Evolutionary conservation across 2,113 vertebrate genomes (phyloP).

Genomic region (Speoplatyrhinus poulsoni): DNA sequence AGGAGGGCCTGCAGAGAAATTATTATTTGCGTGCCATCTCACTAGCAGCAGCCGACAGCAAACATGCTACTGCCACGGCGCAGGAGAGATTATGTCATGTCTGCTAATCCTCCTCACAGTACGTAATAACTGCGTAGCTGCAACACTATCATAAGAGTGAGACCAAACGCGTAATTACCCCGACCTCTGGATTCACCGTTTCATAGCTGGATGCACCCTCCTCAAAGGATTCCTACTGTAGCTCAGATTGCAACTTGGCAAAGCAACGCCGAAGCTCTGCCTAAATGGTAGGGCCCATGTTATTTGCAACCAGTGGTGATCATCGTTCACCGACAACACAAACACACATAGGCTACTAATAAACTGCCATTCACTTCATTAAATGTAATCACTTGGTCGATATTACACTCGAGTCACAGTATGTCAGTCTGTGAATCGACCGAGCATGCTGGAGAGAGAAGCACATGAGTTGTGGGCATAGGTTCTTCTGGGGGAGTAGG

Average conservation of each 20-base stretch:
- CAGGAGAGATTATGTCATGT: constrained; percentile 71
- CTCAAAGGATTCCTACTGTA: constrained; percentile 36
- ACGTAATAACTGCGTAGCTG: constrained; percentile 59
- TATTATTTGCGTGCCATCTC: constrained; percentile 43
- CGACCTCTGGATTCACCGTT: constrained; percentile 48
- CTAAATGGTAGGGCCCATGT: constrained; percentile 57
- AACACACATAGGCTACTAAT: too few relatives aligned
- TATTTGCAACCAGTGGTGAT: constrained; percentile 37
- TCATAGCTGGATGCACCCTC: constrained; percentile 51
- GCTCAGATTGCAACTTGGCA: constrained; percentile 46
- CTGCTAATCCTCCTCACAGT: constrained; percentile 73
- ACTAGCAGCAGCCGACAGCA: constrained; percentile 44
- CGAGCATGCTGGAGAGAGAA: too few relatives aligned
- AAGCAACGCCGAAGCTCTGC: constrained; percentile 48
- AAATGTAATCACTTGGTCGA: too few relatives aligned
- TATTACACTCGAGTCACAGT: too few relatives aligned
- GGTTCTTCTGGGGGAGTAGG: too few relatives aligned
- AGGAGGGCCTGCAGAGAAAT: constrained; percentile 5
- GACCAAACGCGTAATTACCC: constrained; percentile 34
- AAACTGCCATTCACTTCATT: too few relatives aligned
- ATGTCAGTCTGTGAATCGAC: too few relatives aligned
- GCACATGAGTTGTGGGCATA: too few relatives aligned
- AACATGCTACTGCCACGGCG: constrained; percentile 41
- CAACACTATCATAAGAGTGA: constrained; percentile 35
- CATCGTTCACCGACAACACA: too few relatives aligned